Conservation (phyloP, 2,888 invertebrate genomes). For the Helobdella robusta region DNA sequence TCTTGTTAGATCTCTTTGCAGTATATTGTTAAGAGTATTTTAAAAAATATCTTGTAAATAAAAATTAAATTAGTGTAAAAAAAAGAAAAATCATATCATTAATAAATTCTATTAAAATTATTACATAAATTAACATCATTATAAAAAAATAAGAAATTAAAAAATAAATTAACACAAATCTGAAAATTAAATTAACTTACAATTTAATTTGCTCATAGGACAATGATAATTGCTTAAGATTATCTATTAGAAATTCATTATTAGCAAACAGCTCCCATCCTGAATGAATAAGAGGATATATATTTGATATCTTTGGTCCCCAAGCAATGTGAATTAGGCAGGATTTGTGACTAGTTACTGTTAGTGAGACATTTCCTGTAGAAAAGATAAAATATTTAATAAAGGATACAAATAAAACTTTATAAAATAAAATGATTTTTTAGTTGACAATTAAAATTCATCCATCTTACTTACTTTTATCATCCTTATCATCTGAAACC, state of each 20-base stretch:
- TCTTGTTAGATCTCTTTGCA: neutral
- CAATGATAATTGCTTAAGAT: neutral
- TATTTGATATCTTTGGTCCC: conserved; percentile 4
- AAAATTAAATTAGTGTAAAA: neutral
- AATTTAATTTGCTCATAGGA: neutral
- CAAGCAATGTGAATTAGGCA: conserved; percentile 13
- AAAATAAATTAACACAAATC: neutral
- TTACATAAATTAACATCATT: conserved; percentile 1
- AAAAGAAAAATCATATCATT: neutral
- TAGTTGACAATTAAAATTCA: neutral
- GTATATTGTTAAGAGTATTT: neutral
- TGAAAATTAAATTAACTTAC: neutral
- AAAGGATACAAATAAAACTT: neutral
- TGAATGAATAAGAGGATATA: conserved; percentile 19
- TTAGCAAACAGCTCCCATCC: neutral
- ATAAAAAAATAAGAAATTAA: neutral
- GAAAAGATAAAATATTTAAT: neutral
- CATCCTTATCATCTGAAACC: neutral
- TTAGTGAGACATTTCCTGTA: conserved; percentile 3
- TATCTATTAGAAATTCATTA: neutral
- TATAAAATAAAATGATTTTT: neutral
- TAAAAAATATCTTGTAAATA: neutral
- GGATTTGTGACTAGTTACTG: neutral
- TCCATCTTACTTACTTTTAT: neutral
- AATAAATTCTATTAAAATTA: neutral